Base-by-base conservation (phyloP, 2,113 vertebrate species). In the Pteruthius melanotis region DNA sequence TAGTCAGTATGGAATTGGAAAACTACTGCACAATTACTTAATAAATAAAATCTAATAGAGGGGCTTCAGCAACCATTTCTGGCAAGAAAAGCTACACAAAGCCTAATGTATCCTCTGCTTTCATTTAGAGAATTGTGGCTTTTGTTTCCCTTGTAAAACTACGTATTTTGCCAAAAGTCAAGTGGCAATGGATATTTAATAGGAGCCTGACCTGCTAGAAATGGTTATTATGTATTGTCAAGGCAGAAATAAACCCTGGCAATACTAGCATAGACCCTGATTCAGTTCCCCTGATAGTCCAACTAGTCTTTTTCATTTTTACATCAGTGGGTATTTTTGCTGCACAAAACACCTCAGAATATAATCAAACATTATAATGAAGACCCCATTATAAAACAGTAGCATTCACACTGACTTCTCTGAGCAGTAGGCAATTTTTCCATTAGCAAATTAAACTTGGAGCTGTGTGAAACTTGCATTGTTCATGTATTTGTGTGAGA, bases 301-400 rank as follows among this genome's bases (percentile, higher is more conserved):
- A 94, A 79, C 76, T 47, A 17, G 7, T 59, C 59, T 71, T 92
- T 90, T 78, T 68, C 42, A 64, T 94, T 96, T 91, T 84, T 85
- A 94, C 81, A 84, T 91, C 93, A 50, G n/a, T 91, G 53, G 74
- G 47, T 94, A 83, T 82, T 94, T 95, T 78, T 92, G 31, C 57
- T 87, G 81, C 65, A 94, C 78, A 94, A 93, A 89, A 44, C 27
- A 21, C 26, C 35, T 66, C 45, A 83, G 76, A 94, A 90, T 61
- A 92, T 59, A 94, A 80, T 90, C 86, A 92, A 86, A 93, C 92
- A 92, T 97, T 92, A 78, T 97, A 97, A 97, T 95, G 56, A 12
- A 3, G 78, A 81, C 75, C 49, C 60, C 77, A 94, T 91, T 82
- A 90, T 68, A 93, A 90, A 90, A 83, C 71, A 83, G 86, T 59